Evolutionary conservation across 2,113 vertebrate species (phyloP).

Genomic region (Terrapene triunguis): DNA sequence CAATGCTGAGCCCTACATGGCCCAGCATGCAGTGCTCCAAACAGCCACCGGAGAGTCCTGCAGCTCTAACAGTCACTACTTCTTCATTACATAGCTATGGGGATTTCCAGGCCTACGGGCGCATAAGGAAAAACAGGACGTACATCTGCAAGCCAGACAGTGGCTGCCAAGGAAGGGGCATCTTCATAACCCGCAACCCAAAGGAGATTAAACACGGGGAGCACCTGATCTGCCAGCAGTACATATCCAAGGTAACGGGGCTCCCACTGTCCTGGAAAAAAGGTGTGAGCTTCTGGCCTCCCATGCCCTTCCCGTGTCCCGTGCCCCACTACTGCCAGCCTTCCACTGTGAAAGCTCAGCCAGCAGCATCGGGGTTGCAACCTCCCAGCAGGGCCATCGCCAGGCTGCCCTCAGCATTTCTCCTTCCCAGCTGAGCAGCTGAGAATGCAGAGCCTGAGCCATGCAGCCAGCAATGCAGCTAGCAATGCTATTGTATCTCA

Average conservation of each 20-base stretch:
- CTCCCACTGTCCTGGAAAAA: fast-evolving
- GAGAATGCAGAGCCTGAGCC: not conserved
- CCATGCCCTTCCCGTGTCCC: fast-evolving
- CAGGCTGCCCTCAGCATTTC: not conserved
- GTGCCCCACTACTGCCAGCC: not conserved
- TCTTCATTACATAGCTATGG: slow-evolving; percentile 74
- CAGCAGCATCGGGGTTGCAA: not conserved
- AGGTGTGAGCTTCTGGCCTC: not conserved
- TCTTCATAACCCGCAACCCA: slow-evolving; percentile 80
- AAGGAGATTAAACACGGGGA: slow-evolving; percentile 81
- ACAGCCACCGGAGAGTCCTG: not conserved
- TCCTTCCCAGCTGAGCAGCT: not conserved
- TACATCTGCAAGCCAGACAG: slow-evolving; percentile 86
- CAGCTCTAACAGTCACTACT: not conserved
- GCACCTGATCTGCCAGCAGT: slow-evolving; percentile 85
- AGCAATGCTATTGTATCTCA: not conserved
- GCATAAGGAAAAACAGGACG: slow-evolving; percentile 52
- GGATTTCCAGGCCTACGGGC: slow-evolving; percentile 79
- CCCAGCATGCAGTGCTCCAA: not conserved
- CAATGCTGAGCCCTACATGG: not conserved
- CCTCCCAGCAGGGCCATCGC: fast-evolving
- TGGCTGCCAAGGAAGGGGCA: slow-evolving; percentile 82
- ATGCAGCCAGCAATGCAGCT: fast-evolving
- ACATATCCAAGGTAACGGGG: slow-evolving; percentile 80
- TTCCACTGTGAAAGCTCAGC: not conserved